Conservation (phyloP, 30 jellyfish, hydroid and myxozoan genomes). For the Mastigias papua region DNA sequence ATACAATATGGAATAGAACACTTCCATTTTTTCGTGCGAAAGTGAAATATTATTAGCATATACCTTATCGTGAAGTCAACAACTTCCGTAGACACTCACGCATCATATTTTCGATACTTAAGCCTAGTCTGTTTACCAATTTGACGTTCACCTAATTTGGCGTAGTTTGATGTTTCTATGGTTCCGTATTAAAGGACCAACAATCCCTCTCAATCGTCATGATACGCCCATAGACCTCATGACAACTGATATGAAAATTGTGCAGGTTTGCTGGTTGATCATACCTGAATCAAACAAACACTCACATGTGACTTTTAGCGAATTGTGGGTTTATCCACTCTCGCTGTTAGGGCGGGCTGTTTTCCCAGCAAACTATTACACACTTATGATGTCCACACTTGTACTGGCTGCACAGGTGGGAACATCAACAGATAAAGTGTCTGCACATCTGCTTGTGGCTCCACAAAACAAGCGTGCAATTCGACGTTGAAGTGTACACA, state of each 20-base stretch:
- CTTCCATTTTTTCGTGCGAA: no score
- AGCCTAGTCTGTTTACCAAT: neutral
- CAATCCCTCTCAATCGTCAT: neutral
- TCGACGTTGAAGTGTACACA: neutral
- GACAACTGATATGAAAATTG: neutral
- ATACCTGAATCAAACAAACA: neutral
- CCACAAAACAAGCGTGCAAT: neutral
- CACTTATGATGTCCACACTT: no score
- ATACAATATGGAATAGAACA: no score
- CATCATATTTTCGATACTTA: no score
- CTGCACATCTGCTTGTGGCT: neutral
- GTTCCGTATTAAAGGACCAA: conserved; percentile 4
- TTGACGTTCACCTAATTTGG: neutral
- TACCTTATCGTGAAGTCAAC: no score
- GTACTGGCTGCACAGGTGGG: no score
- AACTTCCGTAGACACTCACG: no score
- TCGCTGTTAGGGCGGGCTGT: neutral
- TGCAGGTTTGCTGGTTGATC: neutral
- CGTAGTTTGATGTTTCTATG: neutral
- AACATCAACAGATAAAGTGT: neutral
- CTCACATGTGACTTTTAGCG: neutral
- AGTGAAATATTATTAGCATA: no score
- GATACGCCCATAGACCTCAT: neutral
- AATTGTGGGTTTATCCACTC: neutral
- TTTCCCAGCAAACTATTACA: neutral